Evolutionary conservation across 1,140 invertebrate species (phyloP), one percentile per base, ranked within the genome.

Genomic region (Eupeodes corollae): DNA sequence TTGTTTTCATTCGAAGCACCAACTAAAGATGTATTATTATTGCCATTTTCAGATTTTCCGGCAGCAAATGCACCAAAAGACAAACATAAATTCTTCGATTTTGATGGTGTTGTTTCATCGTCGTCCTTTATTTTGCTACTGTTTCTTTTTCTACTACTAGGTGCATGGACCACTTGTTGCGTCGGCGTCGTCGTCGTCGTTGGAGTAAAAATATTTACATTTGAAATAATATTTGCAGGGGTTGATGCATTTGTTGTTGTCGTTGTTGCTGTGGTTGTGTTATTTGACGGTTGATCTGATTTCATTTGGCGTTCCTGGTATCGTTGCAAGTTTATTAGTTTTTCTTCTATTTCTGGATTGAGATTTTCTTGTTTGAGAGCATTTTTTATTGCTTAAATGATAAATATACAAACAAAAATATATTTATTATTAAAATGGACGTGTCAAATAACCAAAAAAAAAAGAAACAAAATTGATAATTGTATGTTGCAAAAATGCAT

Each of bases 281-380:
- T 26, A 8, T 8, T 26, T 26, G 21, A n/a, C 8, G 21, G 21
- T 16, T 54, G 67, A 3, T 57, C 54, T n/a, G 56, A 43, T 52
- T 83, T 83, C 77, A 82, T 87, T 55, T 85, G 82, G 48, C 80
- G 81, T 57, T 88, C 86, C 55, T 90, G 87, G 58, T 91, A 89
- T 30, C 85, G 78, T 64, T 92, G 90, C 51, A 92, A 73, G 53
- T 89, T 87, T 5, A 93, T 70, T 16, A 95, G 64, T 62, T 94
- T 94, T 53, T 93, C 90, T 66, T 94, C 89, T 41, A 94, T 89
- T 68, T 94, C 91, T 2, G 91, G 90, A 67, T 90, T 88, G 12
- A 93, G 70, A 65, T 91, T 91, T 58, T 88, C 85, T 65, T 86
- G 83, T 63, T 86, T 87, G 33, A 91, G 66, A 8, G 84, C 86